phyloP scores from a whole-genome alignment of 2,888 invertebrate genomes.

The Cistogaster globosa region DNA sequence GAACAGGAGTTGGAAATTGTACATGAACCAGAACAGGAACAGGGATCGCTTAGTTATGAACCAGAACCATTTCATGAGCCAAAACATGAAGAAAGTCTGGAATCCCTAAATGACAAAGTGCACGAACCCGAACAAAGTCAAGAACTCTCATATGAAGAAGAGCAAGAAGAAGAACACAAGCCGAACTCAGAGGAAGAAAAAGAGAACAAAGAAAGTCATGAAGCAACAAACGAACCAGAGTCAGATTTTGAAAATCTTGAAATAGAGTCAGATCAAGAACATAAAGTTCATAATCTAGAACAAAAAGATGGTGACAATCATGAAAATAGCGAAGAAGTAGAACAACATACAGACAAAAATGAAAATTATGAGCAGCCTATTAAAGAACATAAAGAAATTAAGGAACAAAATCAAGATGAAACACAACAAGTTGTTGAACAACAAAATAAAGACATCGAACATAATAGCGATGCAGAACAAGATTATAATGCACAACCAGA shows the following conservation, averaged over 20 bases:
- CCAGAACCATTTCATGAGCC: background rate
- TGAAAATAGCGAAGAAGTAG: constrained; percentile 5
- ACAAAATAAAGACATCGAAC: constrained; percentile 2
- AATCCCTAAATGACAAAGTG: background rate
- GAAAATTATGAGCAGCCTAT: background rate
- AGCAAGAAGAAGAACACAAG: background rate
- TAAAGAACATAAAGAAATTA: background rate
- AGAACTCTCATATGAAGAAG: background rate
- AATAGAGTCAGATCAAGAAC: background rate
- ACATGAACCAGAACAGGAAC: no score
- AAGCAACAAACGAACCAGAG: background rate
- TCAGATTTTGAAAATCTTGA: background rate
- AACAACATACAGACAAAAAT: constrained; percentile 20
- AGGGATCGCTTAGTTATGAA: background rate
- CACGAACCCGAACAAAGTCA: background rate
- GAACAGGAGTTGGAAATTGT: background rate
- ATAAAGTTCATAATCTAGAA: background rate
- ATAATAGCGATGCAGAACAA: background rate
- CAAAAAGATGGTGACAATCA: background rate
- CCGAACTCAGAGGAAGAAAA: background rate
- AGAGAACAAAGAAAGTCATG: background rate
- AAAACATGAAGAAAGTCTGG: constrained; percentile 2
- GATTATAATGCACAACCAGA: constrained; percentile 16
- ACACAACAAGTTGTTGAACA: constrained; percentile 5
- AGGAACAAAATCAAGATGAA: background rate